Evolutionary conservation across 1,140 invertebrate genomes (phyloP), one percentile per base, ranked within the genome.

Genomic region (Pseudomyrmex sp.): DNA sequence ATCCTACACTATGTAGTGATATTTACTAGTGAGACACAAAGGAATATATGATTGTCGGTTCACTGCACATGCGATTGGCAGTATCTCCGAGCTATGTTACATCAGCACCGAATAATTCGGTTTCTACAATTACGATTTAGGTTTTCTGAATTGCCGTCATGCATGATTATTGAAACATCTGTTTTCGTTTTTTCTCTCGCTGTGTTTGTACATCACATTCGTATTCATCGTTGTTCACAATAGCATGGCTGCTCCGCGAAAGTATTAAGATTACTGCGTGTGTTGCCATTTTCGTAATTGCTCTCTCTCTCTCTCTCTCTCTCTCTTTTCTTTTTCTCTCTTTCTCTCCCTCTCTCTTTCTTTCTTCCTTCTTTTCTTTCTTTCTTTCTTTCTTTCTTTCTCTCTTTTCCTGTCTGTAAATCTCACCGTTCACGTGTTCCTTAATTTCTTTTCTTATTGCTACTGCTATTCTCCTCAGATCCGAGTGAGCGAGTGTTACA

Each of bases 41-140:
- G 90, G 77, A 90, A 88, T 90, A 88, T 58, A 92, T 91, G 91
- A 92, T 92, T 92, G 91, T 92, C 91, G 91, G 91, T 91, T 88
- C 91, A 91, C 91, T 89, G 82, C 74, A 84, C 84, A 83, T 65
- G 74, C 84, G 59, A 84, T 75, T 83, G 56, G 59, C 70, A 56
- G 66, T 56, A 62, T 26, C 65, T 74, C 12, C 77, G 66, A 35
- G 18, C 35, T 48, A 61, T 46, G 58, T 35, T 35, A 56, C 72
- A 23, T 56, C 15, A n/a, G 44, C 66, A 20, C 58, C 56, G 15
- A 61, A 83, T 61, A 50, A 35, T 12, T 66, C 35, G 52, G 73
- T 68, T 72, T 65, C 62, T 62, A 75, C 69, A 82, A 74, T 35
- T 48, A 76, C 46, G 46, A 66, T 23, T 18, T 75, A 82, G 75